A percentile compares a stretch with the other conserved stretches of the same genome.
These are phyloP conservation scores for Drosophila anomelani DNA, from an alignment of 2,888 invertebrate genomes.

Conservation along the genomic window DNA sequence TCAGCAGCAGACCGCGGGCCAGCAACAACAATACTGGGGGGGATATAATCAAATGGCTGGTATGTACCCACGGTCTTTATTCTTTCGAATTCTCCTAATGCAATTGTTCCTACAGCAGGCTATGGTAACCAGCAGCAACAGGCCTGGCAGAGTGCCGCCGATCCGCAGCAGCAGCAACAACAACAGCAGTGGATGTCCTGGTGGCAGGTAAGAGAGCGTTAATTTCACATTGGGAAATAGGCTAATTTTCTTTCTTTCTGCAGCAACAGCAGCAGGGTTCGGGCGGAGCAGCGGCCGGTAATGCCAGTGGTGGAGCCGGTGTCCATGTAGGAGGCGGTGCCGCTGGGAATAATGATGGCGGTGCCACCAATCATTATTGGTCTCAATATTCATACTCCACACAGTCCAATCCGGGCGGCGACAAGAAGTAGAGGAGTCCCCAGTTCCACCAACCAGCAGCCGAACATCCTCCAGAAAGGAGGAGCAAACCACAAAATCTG, in stretches of 20 bases:
- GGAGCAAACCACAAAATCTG: conserved; percentile 35
- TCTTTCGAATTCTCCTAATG: background rate
- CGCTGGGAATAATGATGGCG: conserved; percentile 64
- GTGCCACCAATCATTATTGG: conserved; percentile 83
- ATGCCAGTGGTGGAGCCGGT: conserved; percentile 50
- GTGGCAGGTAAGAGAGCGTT: conserved; percentile 82
- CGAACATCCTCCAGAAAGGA: conserved; percentile 25
- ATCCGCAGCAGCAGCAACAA: conserved; percentile 82
- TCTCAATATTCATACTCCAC: conserved; percentile 84
- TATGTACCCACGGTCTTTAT: conserved; percentile 42
- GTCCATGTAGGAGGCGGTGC: conserved; percentile 50
- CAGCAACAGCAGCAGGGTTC: conserved; percentile 64
- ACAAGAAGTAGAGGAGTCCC: conserved; percentile 61
- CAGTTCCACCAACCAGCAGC: conserved; percentile 27
- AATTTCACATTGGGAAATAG: conserved; percentile 1
- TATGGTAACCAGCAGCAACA: conserved; percentile 76
- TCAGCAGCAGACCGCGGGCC: conserved; percentile 65
- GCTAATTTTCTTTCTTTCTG: background rate
- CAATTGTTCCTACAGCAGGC: conserved; percentile 52
- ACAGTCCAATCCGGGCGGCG: conserved; percentile 71
- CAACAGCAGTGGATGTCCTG: conserved; percentile 84
- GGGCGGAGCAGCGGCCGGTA: conserved; percentile 56
- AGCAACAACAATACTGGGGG: conserved; percentile 79
- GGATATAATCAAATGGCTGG: conserved; percentile 83
- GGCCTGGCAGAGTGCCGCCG: conserved; percentile 82